phyloP scores from a whole-genome alignment of 1,140 invertebrate genomes.

The Euglossa dilemma region DNA sequence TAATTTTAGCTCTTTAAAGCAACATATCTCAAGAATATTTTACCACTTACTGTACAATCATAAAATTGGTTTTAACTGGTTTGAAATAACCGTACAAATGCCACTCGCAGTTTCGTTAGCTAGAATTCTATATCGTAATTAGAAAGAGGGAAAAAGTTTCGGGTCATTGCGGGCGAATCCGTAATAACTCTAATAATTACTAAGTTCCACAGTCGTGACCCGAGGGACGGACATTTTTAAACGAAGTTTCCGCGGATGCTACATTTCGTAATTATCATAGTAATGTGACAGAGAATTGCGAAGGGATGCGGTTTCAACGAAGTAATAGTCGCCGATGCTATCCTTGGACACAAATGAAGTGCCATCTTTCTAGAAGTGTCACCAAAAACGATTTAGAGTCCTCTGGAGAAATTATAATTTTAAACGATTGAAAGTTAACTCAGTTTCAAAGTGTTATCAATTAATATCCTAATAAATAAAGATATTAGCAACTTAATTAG shows the following conservation, averaged over 20 bases:
- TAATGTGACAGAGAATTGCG: slow-evolving; percentile 20
- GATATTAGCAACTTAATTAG: neutral
- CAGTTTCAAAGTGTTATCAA: too few species aligned
- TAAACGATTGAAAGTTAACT: neutral
- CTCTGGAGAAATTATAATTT: neutral
- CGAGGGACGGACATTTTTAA: slow-evolving; percentile 29
- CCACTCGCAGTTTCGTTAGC: neutral
- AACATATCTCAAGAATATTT: too few species aligned
- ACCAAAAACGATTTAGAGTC: neutral
- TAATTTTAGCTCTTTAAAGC: neutral
- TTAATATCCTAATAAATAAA: neutral
- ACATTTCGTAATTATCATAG: slow-evolving; percentile 34
- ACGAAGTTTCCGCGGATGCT: slow-evolving; percentile 7
- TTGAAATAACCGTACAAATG: neutral
- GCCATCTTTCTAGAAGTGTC: neutral
- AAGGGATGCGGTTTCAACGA: neutral
- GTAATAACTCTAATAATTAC: slow-evolving; percentile 45
- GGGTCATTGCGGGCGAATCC: neutral
- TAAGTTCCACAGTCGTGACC: slow-evolving; percentile 8
- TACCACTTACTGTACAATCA: too few species aligned
- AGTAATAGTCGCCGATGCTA: neutral
- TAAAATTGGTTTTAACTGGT: neutral
- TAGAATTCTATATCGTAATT: neutral
- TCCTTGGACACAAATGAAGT: neutral
- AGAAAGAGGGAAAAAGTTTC: slow-evolving; percentile 10